Evolutionary conservation across 2,797 vertebrate species (phyloP).

Genomic region (Lutjanus argentimaculatus): DNA sequence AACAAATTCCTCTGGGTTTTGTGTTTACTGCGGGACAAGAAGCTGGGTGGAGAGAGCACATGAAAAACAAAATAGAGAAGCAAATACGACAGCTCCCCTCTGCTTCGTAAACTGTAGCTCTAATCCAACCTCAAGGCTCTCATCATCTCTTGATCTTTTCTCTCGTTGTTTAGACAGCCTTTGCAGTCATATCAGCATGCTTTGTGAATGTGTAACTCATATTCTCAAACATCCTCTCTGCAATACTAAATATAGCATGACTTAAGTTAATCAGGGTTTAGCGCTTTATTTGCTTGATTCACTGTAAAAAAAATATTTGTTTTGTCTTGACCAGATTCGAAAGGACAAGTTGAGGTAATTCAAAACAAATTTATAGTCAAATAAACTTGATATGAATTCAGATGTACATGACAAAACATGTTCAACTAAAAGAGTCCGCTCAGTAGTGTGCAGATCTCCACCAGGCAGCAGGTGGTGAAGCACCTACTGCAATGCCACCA

Average conservation of each 20-base stretch:
- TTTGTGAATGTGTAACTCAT: background rate
- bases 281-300: background rate
- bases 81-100: background rate
- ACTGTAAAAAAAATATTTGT: too few species aligned
- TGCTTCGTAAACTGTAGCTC: constrained; percentile 9
- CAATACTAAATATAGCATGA: background rate
- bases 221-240: background rate
- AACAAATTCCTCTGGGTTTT: constrained; percentile 7
- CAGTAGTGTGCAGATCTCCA: too few species aligned
- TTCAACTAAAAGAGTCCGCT: too few species aligned
- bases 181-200: background rate
- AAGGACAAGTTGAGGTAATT: too few species aligned
- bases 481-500: too few species aligned
- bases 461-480: too few species aligned
- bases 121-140: background rate
- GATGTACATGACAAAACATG: too few species aligned
- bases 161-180: background rate
- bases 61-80: background rate
- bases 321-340: too few species aligned
- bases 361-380: too few species aligned
- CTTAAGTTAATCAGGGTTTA: background rate
- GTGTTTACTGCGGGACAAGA: constrained; percentile 25
- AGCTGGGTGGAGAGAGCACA: background rate
- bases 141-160: constrained; percentile 5
- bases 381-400: too few species aligned